Conservation (phyloP, 2,888 invertebrate genomes). For the Eupithecia dodoneata region DNA sequence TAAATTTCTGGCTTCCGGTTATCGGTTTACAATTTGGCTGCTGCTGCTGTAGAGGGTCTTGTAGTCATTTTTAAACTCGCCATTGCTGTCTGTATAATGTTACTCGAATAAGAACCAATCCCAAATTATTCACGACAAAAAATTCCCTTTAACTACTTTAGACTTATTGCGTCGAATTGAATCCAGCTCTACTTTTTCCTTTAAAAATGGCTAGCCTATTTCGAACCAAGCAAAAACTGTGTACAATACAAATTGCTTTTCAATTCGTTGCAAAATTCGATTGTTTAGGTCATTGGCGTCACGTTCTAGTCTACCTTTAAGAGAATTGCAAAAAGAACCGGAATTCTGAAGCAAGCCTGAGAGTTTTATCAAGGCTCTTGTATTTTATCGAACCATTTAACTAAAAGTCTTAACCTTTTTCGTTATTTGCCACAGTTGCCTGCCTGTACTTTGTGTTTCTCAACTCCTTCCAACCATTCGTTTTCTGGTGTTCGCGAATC, state of each 20-base stretch:
- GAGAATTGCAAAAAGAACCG: slow-evolving; percentile 28
- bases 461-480: background rate
- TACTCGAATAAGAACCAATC: background rate
- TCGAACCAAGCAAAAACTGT: slow-evolving; percentile 44
- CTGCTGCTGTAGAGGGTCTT: slow-evolving; percentile 7
- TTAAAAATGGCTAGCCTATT: slow-evolving; percentile 17
- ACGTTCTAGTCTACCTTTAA: slow-evolving; percentile 41
- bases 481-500: background rate
- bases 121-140: background rate
- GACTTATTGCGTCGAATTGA: background rate
- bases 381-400: background rate
- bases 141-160: background rate
- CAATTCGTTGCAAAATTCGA: slow-evolving; percentile 50
- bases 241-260: slow-evolving; percentile 47
- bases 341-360: slow-evolving; percentile 14
- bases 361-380: slow-evolving; percentile 13
- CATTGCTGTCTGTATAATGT: background rate
- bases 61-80: slow-evolving; percentile 3
- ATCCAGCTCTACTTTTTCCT: slow-evolving; percentile 10
- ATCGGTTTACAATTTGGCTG: slow-evolving; percentile 45
- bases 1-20: slow-evolving; percentile 50
- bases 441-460: background rate
- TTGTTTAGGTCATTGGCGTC: slow-evolving; percentile 46
- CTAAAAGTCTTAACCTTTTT: slow-evolving; percentile 4
- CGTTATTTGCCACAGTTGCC: background rate